phyloP scores from a whole-genome alignment of 2,888 invertebrate species.

The Brachypalpus laphriformis region DNA sequence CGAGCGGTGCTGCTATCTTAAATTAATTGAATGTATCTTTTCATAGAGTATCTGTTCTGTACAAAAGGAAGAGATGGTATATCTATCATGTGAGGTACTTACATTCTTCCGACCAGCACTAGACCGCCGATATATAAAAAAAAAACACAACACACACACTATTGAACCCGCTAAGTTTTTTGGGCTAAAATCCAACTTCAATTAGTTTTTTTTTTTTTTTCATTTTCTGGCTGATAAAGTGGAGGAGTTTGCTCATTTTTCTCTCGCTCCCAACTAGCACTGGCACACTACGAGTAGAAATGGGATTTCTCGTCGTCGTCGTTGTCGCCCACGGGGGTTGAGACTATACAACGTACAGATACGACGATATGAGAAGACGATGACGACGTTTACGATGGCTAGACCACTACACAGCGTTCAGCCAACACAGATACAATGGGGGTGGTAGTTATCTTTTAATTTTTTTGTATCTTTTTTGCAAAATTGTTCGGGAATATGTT shows the following conservation, averaged over 20 bases:
- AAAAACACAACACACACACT: background rate
- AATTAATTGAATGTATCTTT: constrained; percentile 72
- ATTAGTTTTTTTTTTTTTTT: constrained; percentile 15
- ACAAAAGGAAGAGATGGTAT: constrained; percentile 43
- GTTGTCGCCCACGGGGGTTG: constrained; percentile 32
- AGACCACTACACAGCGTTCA: constrained; percentile 32
- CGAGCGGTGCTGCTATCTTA: constrained; percentile 67
- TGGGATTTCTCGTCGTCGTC: constrained; percentile 20
- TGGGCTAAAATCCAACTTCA: constrained; percentile 51
- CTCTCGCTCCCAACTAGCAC: constrained; percentile 14
- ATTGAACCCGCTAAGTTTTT: constrained; percentile 16
- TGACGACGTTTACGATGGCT: constrained; percentile 33
- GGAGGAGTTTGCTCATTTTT: constrained; percentile 14
- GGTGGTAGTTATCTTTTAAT: constrained; percentile 57
- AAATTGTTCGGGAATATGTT: constrained; percentile 51
- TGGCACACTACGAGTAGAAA: constrained; percentile 31
- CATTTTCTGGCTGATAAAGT: background rate
- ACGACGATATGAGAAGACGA: constrained; percentile 1
- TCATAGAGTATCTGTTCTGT: constrained; percentile 31
- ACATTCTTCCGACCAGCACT: constrained; percentile 33
- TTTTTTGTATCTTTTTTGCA: constrained; percentile 31
- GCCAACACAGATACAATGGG: constrained; percentile 47
- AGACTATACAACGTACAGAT: constrained; percentile 17
- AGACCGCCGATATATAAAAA: constrained; percentile 43
- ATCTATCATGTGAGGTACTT: constrained; percentile 62